Conservation (phyloP, 2,797 vertebrate genomes). For the Sebastes hubbsi region DNA sequence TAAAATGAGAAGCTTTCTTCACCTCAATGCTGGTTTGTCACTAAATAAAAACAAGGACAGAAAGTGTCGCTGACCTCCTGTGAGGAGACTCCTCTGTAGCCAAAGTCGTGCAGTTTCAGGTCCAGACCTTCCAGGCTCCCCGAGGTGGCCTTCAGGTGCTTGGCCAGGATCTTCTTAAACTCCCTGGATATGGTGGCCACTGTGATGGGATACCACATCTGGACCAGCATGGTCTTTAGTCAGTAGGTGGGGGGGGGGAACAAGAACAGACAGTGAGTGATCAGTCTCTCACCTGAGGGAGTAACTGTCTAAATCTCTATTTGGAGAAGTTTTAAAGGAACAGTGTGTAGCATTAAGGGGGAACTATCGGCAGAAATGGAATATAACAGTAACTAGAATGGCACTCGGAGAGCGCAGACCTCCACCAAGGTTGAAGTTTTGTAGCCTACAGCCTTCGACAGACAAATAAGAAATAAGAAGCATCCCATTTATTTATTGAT, state of each 20-base stretch:
- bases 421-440: no score
- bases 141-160: constrained; percentile 81
- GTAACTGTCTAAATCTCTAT: no score
- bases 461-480: no score
- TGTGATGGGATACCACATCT: constrained; percentile 88
- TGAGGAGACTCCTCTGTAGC: constrained; percentile 85
- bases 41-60: background rate
- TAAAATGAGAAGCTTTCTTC: no score
- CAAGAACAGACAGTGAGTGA: background rate
- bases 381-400: no score
- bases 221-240: constrained; percentile 83
- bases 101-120: constrained; percentile 83
- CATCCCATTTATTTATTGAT: no score
- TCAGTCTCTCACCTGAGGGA: background rate
- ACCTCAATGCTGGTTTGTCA: background rate
- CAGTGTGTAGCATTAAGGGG: no score
- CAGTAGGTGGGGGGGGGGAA: background rate
- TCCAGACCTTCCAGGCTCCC: constrained; percentile 83
- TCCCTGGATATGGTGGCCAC: constrained; percentile 85
- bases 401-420: no score
- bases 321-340: no score
- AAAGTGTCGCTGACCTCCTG: constrained; percentile 78
- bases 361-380: no score
- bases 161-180: constrained; percentile 85
- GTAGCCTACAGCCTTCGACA: no score